These are phyloP conservation scores for Sebastes nivosus DNA, from an alignment of 2,797 vertebrate genomes.

Conservation along the genomic window DNA sequence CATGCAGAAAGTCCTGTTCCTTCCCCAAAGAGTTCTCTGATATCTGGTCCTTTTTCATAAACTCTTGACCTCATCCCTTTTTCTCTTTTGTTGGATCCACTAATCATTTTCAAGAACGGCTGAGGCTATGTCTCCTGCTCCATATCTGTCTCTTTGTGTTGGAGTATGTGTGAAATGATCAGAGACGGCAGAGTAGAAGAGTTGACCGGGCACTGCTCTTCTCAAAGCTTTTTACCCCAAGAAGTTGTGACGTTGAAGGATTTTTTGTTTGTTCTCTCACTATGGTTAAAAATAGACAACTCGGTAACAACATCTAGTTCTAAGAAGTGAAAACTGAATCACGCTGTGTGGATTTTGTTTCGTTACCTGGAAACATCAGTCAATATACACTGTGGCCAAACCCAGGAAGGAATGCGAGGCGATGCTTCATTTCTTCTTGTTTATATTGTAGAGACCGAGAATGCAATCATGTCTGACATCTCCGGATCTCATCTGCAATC, in stretches of 20 bases:
- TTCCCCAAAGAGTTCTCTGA: background rate
- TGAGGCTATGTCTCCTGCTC: conserved; percentile 47
- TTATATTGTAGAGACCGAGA: background rate
- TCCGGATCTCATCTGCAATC: background rate
- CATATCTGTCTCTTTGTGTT: conserved; percentile 61
- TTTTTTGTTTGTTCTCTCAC: background rate
- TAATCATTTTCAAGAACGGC: background rate
- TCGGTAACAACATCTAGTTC: background rate
- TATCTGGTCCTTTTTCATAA: background rate
- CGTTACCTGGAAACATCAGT: background rate
- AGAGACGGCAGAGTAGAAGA: background rate
- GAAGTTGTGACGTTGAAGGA: background rate
- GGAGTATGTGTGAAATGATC: conserved; percentile 15
- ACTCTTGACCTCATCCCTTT: background rate
- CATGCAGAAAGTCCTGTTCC: background rate
- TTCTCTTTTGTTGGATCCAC: background rate
- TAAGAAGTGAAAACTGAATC: background rate
- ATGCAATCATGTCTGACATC: background rate
- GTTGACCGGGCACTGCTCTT: background rate
- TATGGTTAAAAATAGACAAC: background rate
- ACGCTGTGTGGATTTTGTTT: background rate
- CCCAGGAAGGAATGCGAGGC: background rate
- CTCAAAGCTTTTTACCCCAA: background rate
- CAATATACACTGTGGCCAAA: background rate
- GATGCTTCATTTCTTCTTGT: background rate